These are phyloP conservation scores for Drosophila tripunctata DNA, from an alignment of 2,888 invertebrate genomes.

Conservation along the genomic window DNA sequence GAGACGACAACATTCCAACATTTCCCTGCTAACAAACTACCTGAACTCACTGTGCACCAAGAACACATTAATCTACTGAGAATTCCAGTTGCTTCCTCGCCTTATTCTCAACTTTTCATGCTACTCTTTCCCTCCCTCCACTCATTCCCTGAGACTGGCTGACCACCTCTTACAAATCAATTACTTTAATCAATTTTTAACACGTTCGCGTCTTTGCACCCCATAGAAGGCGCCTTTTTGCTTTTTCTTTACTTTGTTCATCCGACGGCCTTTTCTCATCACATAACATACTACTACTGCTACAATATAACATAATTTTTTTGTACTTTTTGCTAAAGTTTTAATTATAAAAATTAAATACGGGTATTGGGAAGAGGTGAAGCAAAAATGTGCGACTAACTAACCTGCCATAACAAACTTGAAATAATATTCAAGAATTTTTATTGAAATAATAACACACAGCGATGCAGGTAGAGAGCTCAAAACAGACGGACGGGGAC, in stretches of 20 bases:
- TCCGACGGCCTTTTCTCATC: slow-evolving; percentile 17
- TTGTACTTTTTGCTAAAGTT: slow-evolving; percentile 56
- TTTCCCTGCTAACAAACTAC: slow-evolving; percentile 37
- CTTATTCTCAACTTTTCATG: not conserved
- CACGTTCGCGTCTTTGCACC: slow-evolving; percentile 65
- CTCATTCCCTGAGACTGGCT: slow-evolving; percentile 20
- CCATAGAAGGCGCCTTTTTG: slow-evolving; percentile 38
- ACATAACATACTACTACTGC: slow-evolving; percentile 11
- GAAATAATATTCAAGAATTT: slow-evolving; percentile 78
- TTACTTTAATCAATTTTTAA: slow-evolving; percentile 77
- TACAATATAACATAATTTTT: too few relatives aligned
- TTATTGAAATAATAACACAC: slow-evolving; percentile 78
- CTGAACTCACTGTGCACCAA: slow-evolving; percentile 9
- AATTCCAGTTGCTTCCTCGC: slow-evolving; percentile 4
- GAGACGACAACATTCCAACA: slow-evolving; percentile 20
- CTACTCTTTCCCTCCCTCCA: not conserved
- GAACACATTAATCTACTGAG: slow-evolving; percentile 34
- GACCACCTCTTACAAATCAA: slow-evolving; percentile 61
- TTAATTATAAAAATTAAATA: slow-evolving; percentile 76
- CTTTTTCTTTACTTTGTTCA: slow-evolving; percentile 24
- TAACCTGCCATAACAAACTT: slow-evolving; percentile 75
- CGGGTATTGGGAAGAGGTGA: slow-evolving; percentile 34
- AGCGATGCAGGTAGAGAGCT: slow-evolving; percentile 46
- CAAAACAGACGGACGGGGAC: slow-evolving; percentile 4
- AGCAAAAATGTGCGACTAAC: slow-evolving; percentile 49